Percentiles rank a stretch among this genome's conserved stretches.
Conservation (phyloP, 2,888 invertebrate species). For the Lasioglossum oenotherae region DNA sequence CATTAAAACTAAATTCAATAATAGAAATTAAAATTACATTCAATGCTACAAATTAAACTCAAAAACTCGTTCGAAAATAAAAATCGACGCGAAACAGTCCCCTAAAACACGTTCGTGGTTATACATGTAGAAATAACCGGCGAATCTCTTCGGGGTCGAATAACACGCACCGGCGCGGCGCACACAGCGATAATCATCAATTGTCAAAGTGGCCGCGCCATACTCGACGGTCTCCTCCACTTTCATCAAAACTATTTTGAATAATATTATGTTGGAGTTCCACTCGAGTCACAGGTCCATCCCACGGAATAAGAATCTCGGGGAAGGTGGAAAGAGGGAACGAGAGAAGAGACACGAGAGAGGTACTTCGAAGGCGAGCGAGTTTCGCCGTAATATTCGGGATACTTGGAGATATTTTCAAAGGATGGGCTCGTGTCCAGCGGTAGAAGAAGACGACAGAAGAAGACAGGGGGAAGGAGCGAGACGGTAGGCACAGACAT, state of each 20-base stretch:
- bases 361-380: constrained; percentile 55
- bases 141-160: not conserved
- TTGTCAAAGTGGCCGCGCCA: constrained; percentile 1
- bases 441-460: constrained; percentile 26
- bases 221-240: constrained; percentile 18
- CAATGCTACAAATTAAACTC: too few species aligned
- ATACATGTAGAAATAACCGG: too few species aligned
- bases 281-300: constrained; percentile 28
- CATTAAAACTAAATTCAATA: too few species aligned
- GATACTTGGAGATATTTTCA: constrained; percentile 76
- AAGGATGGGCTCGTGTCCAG: constrained; percentile 79
- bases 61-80: too few species aligned
- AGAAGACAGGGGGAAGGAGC: constrained; percentile 11
- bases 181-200: constrained; percentile 21
- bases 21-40: too few species aligned
- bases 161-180: not conserved
- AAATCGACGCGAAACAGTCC: too few species aligned
- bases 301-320: constrained; percentile 54
- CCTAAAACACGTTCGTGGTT: not conserved
- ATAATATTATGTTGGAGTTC: constrained; percentile 53
- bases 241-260: constrained; percentile 48
- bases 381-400: constrained; percentile 70
- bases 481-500: constrained; percentile 62
- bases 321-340: constrained; percentile 28
- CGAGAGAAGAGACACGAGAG: constrained; percentile 22